Evolutionary conservation across 2,113 vertebrate species (phyloP).

Genomic region (Rhombomys opimus): DNA sequence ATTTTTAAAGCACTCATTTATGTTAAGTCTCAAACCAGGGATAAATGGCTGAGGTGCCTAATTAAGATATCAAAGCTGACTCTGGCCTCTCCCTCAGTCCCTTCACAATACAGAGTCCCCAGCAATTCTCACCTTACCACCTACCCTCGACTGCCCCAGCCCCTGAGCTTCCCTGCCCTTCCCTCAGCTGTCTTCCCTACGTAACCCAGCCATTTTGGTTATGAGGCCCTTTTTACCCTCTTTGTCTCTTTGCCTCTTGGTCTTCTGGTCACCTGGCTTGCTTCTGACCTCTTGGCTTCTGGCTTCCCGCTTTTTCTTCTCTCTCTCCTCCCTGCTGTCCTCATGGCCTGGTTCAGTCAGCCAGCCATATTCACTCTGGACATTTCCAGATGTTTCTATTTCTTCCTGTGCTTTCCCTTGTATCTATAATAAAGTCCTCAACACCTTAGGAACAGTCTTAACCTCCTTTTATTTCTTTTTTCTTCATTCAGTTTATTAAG

Average conservation of each 20-base stretch:
- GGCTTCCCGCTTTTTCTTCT: neutral
- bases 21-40: neutral
- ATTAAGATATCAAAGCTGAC: neutral
- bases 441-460: neutral
- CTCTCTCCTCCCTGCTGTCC: neutral
- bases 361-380: neutral
- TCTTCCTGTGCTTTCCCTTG: neutral
- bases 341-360: neutral
- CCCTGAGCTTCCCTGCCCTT: neutral
- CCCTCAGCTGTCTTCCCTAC: neutral
- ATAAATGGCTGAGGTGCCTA: neutral
- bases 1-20: neutral
- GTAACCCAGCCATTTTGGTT: neutral
- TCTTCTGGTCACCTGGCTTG: neutral
- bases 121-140: neutral
- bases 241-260: neutral
- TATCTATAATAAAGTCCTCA: neutral
- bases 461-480: neutral
- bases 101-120: neutral
- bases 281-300: neutral
- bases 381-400: neutral
- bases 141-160: neutral
- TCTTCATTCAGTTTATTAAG: neutral
- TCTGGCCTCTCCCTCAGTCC: too few relatives aligned
- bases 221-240: neutral